Evolutionary conservation across 2,797 vertebrate species (phyloP).

Genomic region (Pangasius djambal): DNA sequence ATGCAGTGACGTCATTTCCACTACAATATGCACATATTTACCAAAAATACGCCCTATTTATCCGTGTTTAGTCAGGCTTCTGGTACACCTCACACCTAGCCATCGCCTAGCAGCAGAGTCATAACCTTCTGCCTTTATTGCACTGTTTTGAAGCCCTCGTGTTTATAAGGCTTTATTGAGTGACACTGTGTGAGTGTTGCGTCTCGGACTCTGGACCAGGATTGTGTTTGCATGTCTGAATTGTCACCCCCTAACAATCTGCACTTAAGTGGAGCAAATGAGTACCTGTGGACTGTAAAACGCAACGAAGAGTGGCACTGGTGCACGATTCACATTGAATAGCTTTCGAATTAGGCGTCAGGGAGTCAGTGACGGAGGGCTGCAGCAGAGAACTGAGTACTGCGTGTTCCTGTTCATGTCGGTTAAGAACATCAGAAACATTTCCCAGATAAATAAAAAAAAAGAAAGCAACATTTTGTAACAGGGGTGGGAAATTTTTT

Average conservation of each 20-base stretch:
- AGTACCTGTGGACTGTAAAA: neutral
- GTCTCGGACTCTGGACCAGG: slow-evolving; percentile 37
- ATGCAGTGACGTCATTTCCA: neutral
- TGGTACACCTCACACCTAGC: neutral
- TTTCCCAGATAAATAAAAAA: neutral
- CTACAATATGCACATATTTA: slow-evolving; percentile 38
- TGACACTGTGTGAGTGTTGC: neutral
- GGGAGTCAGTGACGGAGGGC: neutral
- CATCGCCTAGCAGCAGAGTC: slow-evolving; percentile 47
- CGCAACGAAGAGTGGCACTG: too few species aligned
- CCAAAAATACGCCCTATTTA: slow-evolving; percentile 27
- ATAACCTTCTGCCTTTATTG: slow-evolving; percentile 31
- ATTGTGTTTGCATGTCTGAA: slow-evolving; percentile 15
- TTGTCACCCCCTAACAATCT: neutral
- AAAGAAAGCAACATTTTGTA: neutral
- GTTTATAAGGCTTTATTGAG: slow-evolving; percentile 27
- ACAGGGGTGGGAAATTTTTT: neutral
- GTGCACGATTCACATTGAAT: slow-evolving; percentile 1
- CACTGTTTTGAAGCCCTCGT: slow-evolving; percentile 3
- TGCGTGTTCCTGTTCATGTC: too few species aligned
- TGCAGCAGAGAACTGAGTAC: neutral
- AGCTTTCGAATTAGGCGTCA: slow-evolving; percentile 6
- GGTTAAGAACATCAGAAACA: neutral
- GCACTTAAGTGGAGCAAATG: neutral
- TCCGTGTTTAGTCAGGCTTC: slow-evolving; percentile 34